These are phyloP conservation scores for Artibeus jamaicensis DNA, from an alignment of 2,797 vertebrate genomes.

Conservation along the genomic window DNA sequence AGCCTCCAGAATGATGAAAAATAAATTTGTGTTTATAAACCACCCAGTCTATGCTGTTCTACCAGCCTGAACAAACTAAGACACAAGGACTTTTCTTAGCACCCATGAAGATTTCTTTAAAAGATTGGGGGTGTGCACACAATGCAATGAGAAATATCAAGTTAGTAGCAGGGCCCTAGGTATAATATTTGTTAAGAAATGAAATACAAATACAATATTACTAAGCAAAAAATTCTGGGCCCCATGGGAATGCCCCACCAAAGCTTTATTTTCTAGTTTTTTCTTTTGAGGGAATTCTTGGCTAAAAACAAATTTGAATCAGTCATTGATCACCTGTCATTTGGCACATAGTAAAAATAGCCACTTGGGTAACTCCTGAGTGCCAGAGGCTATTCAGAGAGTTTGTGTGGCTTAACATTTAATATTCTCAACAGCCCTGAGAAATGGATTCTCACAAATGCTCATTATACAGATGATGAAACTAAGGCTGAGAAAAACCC, in stretches of 20 bases:
- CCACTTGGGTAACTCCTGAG: not conserved
- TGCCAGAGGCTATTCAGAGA: not conserved
- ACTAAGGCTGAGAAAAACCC: not conserved
- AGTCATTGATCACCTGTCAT: not conserved
- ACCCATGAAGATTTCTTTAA: not conserved
- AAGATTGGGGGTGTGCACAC: not conserved
- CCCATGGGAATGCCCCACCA: not conserved
- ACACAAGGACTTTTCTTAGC: not conserved
- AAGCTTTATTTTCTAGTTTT: conserved; percentile 30
- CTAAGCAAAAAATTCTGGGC: not conserved
- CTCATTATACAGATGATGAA: conserved; percentile 33
- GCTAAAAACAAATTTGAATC: not conserved
- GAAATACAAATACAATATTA: not conserved
- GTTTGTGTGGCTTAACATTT: not conserved
- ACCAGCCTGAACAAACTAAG: not conserved
- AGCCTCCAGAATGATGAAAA: not conserved
- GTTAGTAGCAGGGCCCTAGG: not conserved
- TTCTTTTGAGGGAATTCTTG: conserved; percentile 29
- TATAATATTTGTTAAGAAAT: conserved; percentile 14
- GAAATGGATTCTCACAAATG: not conserved
- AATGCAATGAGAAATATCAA: not conserved
- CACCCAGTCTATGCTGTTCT: not conserved
- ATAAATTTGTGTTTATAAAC: not conserved
- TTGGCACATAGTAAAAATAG: not conserved
- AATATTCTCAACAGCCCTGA: not conserved